phyloP scores from a whole-genome alignment of 2,888 invertebrate genomes.

The Atrina japonica region DNA sequence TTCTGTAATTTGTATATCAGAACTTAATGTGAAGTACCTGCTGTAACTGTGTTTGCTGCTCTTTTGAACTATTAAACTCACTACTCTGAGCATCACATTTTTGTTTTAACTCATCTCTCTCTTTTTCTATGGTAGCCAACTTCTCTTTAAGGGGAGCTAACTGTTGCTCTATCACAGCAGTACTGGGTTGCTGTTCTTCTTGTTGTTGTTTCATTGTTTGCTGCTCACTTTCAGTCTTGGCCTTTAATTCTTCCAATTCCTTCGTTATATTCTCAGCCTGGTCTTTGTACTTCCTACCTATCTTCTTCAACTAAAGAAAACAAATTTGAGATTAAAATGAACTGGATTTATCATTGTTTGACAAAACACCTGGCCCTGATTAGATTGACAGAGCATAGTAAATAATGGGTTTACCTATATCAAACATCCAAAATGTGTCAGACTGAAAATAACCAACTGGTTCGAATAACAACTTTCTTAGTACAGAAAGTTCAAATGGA shows the following conservation, averaged over 20 bases:
- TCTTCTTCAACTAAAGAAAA: slow-evolving; percentile 84
- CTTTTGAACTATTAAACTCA: slow-evolving; percentile 87
- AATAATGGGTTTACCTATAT: no score
- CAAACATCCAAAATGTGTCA: no score
- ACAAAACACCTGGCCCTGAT: no score
- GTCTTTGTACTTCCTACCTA: slow-evolving; percentile 96
- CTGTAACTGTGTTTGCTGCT: slow-evolving; percentile 83
- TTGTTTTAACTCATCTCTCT: slow-evolving; percentile 88
- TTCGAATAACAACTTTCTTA: no score
- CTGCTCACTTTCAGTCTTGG: slow-evolving; percentile 73
- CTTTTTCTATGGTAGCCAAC: slow-evolving; percentile 39
- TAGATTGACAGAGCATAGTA: no score
- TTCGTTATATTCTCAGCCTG: slow-evolving; percentile 87
- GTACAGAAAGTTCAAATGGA: no score
- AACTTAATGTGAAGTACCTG: no score
- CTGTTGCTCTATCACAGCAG: slow-evolving; percentile 44
- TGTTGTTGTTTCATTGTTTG: slow-evolving; percentile 44
- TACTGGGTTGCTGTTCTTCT: slow-evolving; percentile 48
- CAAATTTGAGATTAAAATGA: background rate
- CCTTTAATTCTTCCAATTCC: slow-evolving; percentile 80
- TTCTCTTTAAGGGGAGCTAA: slow-evolving; percentile 39
- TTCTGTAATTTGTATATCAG: no score
- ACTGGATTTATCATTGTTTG: no score
- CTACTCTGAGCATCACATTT: slow-evolving; percentile 91
- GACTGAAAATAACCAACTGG: no score